Evolutionary conservation across 2,888 invertebrate genomes (phyloP), one percentile per base, ranked within the genome.

Genomic region (Sycophila texana): DNA sequence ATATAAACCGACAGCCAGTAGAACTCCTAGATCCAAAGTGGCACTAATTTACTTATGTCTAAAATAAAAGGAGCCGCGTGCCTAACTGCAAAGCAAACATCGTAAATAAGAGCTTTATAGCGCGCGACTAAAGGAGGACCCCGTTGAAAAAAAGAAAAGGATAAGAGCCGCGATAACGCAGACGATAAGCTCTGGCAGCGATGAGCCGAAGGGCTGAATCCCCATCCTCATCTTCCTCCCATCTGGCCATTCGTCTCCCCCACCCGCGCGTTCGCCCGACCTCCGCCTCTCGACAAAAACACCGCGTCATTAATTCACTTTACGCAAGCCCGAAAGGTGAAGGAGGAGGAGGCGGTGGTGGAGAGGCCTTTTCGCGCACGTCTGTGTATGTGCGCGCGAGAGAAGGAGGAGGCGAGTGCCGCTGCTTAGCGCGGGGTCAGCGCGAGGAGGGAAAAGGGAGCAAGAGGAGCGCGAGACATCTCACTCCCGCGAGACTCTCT

Each of bases 361-460:
- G 79, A 49, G 18, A 30, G 14, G 51, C 13, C 72, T 61, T n/a
- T 51, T 51, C 53, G 53, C 67, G 55, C 39, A 4, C 51, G 26
- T 26, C 26, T 26, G 26, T 51, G 51, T 14, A 51, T 1, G 13
- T 14, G n/a, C 51, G 51, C 51, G 51, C 13, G 51, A 51, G 53
- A 14, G 39, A 10, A 39, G 10, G 39, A 39, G 39, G 39, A 10
- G 53, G 53, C 16, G 4, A 66, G 26, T 49, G 26, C 70, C 26
- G 53, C 57, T 53, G n/a, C 30, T 16, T 16, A 58, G 26, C 14
- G 51, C 18, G 5, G 51, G 86, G 87, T 87, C 86, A 86, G 86
- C 83, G 86, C 83, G 83, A 84, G 84, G 74, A 82, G 81, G 84
- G 81, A 83, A 86, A 86, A 85, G 82, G 80, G 85, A 86, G 82